Conservation (phyloP, 2,888 invertebrate species). For the Chydorus sphaericus region DNA sequence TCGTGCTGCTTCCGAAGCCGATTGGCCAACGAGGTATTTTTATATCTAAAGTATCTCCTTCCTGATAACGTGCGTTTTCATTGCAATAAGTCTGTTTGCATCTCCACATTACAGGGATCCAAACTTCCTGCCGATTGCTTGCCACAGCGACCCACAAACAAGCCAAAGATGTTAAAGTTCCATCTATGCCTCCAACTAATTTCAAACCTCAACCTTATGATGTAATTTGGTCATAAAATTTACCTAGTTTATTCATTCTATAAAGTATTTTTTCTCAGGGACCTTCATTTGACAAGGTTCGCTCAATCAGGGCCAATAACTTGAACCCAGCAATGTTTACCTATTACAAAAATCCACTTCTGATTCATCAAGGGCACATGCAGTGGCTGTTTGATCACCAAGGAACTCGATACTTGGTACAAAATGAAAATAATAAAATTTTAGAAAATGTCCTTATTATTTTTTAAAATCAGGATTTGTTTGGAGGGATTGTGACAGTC, state of each 20-base stretch:
- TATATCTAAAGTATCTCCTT: background rate
- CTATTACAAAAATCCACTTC: conserved; percentile 65
- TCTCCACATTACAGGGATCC: background rate
- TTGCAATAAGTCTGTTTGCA: background rate
- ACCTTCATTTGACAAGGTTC: conserved; percentile 31
- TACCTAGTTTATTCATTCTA: background rate
- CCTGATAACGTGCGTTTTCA: no score
- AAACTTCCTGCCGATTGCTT: background rate
- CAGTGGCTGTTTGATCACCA: conserved; percentile 83
- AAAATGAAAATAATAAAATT: no score
- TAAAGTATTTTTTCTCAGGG: conserved; percentile 23
- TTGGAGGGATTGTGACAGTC: conserved; percentile 92
- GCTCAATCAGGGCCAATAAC: conserved; percentile 41
- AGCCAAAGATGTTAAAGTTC: background rate
- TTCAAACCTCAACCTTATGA: conserved; percentile 1
- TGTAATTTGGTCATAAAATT: background rate
- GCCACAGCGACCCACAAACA: background rate
- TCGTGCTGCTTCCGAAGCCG: background rate
- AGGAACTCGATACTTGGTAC: conserved; percentile 71
- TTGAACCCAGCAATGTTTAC: conserved; percentile 55
- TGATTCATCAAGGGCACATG: conserved; percentile 72
- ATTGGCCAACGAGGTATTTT: background rate
- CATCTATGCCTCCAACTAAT: background rate
- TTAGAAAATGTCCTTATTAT: no score
- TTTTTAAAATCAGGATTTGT: no score